Base-by-base conservation (phyloP, 2,797 vertebrate genomes). In the Phrynocephalus forsythii region DNA sequence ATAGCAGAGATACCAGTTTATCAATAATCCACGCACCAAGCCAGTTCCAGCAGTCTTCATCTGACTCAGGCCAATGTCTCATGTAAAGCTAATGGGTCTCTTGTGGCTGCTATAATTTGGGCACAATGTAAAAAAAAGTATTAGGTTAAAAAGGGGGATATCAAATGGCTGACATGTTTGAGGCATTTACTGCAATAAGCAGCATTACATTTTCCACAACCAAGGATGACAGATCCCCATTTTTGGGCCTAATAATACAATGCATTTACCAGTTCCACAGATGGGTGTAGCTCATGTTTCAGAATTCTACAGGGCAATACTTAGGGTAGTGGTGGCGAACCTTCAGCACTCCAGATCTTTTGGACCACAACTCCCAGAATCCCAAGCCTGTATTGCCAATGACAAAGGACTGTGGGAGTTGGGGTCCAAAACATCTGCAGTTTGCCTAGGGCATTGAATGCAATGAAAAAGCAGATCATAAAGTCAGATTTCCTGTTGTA, bases 391-490 rank as follows among this genome's bases (percentile, higher is more conserved):
- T 44, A 44, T 44, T 44, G 4, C 38, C 38, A 44, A 44, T 44
- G 38, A 44, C 38, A 44, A 44, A 44, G 38, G 38, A 44, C 38
- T 44, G 38, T 44, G 38, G 38, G 38, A 4, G 38, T 44, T 44
- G 38, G 3, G 38, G 38, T 44, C 38, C 38, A 44, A 44, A 44
- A 44, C 38, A 44, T 4, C 38, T 44, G 38, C 38, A 44, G 38
- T n/a, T n/a, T n/a, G n/a, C n/a, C n/a, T 33, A 44, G 26, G 20
- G 63, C 3, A 44, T 2, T 13, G 13, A 71, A 71, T 84, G n/a
- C 18, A 89, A 75, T 84, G 86, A 79, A 6, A 79, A 76, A 83
- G 26, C 33, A 84, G 5, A 22, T 79, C 24, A 30, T 38, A 44
- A 84, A 24, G 26, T 33, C 33, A 50, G 38, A 11, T 83, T 80